These are phyloP conservation scores for Hippocampus barbouri DNA, from an alignment of 2,113 vertebrate species.

Conservation along the genomic window DNA sequence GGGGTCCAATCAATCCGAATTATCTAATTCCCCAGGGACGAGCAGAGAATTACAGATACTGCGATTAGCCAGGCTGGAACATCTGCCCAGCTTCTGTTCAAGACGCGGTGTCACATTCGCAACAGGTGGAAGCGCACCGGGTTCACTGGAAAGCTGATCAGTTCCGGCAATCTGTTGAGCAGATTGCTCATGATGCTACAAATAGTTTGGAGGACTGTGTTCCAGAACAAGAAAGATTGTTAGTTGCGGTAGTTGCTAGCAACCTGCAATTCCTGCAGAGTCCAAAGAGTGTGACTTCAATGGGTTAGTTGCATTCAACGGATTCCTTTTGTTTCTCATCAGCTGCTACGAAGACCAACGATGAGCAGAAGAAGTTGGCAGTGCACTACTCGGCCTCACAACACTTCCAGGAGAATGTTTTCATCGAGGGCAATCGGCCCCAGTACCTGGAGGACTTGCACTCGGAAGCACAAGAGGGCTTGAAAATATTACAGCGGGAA, in stretches of 20 bases:
- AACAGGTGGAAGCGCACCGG: constrained; percentile 17
- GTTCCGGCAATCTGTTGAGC: constrained; percentile 22
- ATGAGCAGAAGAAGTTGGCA: constrained; percentile 74
- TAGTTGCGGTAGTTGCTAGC: no score
- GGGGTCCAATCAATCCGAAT: constrained; percentile 38
- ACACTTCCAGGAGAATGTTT: constrained; percentile 88
- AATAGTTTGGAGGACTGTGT: neutral
- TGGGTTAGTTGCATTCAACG: neutral
- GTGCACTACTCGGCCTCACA: constrained; percentile 72
- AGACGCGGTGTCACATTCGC: constrained; percentile 5
- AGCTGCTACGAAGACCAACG: constrained; percentile 74
- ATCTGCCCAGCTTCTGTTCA: constrained; percentile 32
- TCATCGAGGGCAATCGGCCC: constrained; percentile 84
- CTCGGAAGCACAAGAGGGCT: constrained; percentile 87
- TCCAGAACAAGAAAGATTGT: neutral
- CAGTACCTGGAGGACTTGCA: constrained; percentile 90
- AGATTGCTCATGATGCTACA: neutral
- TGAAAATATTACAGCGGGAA: constrained; percentile 87
- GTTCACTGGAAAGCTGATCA: constrained; percentile 31
- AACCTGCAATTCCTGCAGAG: neutral
- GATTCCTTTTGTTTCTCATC: neutral
- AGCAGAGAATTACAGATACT: constrained; percentile 17
- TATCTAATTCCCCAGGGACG: constrained; percentile 32
- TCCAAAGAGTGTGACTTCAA: neutral
- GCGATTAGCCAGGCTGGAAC: constrained; percentile 37